Evolutionary conservation across 1,140 invertebrate genomes (phyloP).

Genomic region (Drosophila repletoides): DNA sequence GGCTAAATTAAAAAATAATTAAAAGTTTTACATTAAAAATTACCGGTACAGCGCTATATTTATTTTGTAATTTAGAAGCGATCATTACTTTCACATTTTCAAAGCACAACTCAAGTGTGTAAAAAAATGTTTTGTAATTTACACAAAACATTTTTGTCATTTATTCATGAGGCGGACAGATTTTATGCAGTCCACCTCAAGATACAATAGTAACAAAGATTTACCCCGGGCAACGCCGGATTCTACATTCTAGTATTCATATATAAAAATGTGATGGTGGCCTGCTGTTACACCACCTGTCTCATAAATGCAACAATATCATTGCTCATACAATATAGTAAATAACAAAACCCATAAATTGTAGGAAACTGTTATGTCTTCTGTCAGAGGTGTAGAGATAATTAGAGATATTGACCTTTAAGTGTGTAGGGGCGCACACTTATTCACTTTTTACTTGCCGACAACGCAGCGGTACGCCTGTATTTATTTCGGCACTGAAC

Average conservation of each 20-base stretch:
- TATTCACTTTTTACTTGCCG: constrained; percentile 70
- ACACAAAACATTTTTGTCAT: too few species aligned
- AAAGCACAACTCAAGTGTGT: too few species aligned
- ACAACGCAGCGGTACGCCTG: constrained; percentile 71
- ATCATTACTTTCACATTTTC: too few species aligned
- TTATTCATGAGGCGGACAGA: too few species aligned
- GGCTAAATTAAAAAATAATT: too few species aligned
- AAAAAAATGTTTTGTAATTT: too few species aligned
- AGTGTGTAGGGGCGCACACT: constrained; percentile 58
- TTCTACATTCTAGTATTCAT: neutral
- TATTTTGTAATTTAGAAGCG: too few species aligned
- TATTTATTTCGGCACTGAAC: constrained; percentile 51
- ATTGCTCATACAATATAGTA: constrained; percentile 60
- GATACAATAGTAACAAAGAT: neutral
- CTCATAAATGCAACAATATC: constrained; percentile 57
- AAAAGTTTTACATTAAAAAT: too few species aligned
- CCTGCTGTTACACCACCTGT: constrained; percentile 65
- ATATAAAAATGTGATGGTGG: constrained; percentile 36
- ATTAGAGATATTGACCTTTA: constrained; percentile 73
- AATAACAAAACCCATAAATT: constrained; percentile 66
- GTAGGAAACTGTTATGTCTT: constrained; percentile 64
- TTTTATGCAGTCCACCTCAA: neutral
- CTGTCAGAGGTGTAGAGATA: constrained; percentile 68
- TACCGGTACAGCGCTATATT: too few species aligned
- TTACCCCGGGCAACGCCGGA: neutral